phyloP scores from a whole-genome alignment of 2,888 invertebrate species.

The Parthenolecanium corni region DNA sequence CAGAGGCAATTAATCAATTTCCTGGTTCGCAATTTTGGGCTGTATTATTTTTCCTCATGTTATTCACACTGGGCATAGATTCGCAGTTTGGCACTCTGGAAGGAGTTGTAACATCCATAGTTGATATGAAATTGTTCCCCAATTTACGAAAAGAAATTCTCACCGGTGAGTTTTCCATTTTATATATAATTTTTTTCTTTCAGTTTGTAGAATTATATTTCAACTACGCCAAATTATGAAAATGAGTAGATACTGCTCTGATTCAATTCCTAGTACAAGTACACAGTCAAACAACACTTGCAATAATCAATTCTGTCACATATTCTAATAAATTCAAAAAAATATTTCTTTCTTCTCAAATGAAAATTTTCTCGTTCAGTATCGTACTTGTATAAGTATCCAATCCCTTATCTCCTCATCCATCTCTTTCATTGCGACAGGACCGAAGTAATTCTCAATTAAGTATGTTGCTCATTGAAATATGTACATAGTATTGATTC shows the following conservation, averaged over 20 bases:
- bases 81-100: constrained; percentile 93
- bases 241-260: background rate
- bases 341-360: too few relatives aligned
- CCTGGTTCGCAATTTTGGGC: constrained; percentile 95
- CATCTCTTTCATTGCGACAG: too few relatives aligned
- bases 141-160: constrained; percentile 75
- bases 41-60: constrained; percentile 89
- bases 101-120: constrained; percentile 88
- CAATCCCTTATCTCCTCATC: too few relatives aligned
- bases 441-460: too few relatives aligned
- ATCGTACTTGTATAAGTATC: too few relatives aligned
- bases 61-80: constrained; percentile 90
- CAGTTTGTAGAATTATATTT: background rate
- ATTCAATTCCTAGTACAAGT: background rate
- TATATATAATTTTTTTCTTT: constrained; percentile 26
- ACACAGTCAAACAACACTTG: background rate
- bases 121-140: constrained; percentile 88
- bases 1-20: constrained; percentile 95
- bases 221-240: background rate
- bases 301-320: too few relatives aligned
- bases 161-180: constrained; percentile 33
- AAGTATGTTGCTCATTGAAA: too few relatives aligned
- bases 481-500: too few relatives aligned
- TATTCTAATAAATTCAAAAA: too few relatives aligned
- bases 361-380: too few relatives aligned